Evolutionary conservation across 2,888 invertebrate genomes (phyloP).

Genomic region (Hemaris fuciformis): DNA sequence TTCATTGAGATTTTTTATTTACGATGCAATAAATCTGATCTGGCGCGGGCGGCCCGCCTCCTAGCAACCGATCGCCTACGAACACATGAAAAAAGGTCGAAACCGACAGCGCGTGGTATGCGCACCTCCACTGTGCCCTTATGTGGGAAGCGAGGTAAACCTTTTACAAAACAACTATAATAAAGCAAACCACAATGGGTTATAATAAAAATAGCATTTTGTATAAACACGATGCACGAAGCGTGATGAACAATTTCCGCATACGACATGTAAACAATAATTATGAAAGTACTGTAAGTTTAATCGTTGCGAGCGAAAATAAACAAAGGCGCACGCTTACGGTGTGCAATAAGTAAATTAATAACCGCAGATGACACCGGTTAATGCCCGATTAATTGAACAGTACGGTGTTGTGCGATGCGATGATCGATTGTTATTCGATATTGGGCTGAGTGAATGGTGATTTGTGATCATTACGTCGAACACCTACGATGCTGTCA

Average conservation of each 20-base stretch:
- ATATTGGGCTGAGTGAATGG: constrained; percentile 8
- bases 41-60: constrained; percentile 45
- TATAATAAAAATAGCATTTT: background rate
- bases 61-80: constrained; percentile 44
- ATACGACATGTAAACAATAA: constrained; percentile 51
- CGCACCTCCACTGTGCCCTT: constrained; percentile 22
- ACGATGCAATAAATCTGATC: constrained; percentile 56
- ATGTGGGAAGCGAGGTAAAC: constrained; percentile 22
- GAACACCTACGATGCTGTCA: background rate
- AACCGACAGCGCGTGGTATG: constrained; percentile 30
- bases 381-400: constrained; percentile 45
- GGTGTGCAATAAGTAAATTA: constrained; percentile 36
- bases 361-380: constrained; percentile 43
- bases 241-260: constrained; percentile 42
- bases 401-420: constrained; percentile 31
- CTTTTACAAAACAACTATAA: background rate
- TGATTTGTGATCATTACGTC: constrained; percentile 1
- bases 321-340: constrained; percentile 36
- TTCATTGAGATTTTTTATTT: constrained; percentile 55
- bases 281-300: constrained; percentile 40
- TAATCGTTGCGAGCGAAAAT: constrained; percentile 36
- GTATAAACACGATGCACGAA: constrained; percentile 39
- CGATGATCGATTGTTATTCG: constrained; percentile 41
- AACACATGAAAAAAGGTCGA: constrained; percentile 46
- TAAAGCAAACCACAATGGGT: background rate